Evolutionary conservation across 2,113 vertebrate species (phyloP).

Genomic region (Salvator merianae): DNA sequence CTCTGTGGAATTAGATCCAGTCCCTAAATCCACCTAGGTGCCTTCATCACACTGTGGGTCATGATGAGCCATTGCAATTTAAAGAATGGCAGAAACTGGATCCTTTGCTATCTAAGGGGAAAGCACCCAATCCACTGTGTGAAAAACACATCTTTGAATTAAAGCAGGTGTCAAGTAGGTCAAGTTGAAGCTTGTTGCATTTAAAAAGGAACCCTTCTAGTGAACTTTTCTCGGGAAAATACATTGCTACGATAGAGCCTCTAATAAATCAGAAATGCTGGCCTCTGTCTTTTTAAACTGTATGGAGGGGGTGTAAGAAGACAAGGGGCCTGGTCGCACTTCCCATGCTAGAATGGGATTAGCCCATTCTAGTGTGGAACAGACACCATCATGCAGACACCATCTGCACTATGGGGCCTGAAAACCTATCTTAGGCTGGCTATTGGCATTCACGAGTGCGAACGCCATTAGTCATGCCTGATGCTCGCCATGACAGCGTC

Average conservation of each 20-base stretch:
- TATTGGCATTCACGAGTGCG: too few species aligned
- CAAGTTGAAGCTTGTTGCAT: not conserved
- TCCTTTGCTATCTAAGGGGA: not conserved
- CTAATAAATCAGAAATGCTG: not conserved
- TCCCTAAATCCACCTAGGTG: constrained; percentile 22
- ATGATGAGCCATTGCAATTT: constrained; percentile 42
- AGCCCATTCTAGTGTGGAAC: too few species aligned
- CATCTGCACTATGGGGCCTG: too few species aligned
- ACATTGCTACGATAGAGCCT: not conserved
- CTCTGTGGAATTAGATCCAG: constrained; percentile 17
- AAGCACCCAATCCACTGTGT: too few species aligned
- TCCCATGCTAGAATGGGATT: too few species aligned
- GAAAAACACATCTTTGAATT: too few species aligned
- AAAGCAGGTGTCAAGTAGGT: not conserved
- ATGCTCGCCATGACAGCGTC: too few species aligned
- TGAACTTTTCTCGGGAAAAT: not conserved
- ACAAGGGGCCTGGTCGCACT: not conserved
- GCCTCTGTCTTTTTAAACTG: not conserved
- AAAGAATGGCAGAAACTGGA: constrained; percentile 25
- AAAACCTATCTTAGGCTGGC: too few species aligned
- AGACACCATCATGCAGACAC: too few species aligned
- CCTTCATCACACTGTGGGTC: constrained; percentile 33
- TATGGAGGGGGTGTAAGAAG: not conserved
- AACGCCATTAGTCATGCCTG: too few species aligned
- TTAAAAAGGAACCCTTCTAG: not conserved